A percentile compares a stretch with the other conserved stretches of the same genome.
phyloP scores from a whole-genome alignment of 2,888 invertebrate species.

The Drosophila leonis region DNA sequence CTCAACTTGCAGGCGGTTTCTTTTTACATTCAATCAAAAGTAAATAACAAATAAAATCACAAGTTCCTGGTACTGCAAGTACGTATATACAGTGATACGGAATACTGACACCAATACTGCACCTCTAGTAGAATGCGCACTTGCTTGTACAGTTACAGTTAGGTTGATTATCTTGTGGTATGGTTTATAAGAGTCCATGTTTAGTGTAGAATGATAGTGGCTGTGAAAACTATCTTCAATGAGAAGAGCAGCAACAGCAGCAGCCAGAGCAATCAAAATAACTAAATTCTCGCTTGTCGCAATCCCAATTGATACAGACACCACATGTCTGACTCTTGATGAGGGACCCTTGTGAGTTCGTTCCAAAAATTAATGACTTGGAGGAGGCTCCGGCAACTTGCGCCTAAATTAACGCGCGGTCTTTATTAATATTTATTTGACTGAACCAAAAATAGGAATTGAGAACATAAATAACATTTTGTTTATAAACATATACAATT shows the following conservation, averaged over 20 bases:
- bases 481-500: slow-evolving; percentile 63
- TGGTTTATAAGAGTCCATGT: background rate
- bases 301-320: slow-evolving; percentile 37
- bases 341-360: slow-evolving; percentile 9
- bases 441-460: slow-evolving; percentile 57
- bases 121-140: slow-evolving; percentile 9
- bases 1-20: slow-evolving; percentile 41
- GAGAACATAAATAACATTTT: slow-evolving; percentile 65
- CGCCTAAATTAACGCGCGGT: slow-evolving; percentile 51
- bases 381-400: slow-evolving; percentile 41
- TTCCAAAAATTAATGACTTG: slow-evolving; percentile 46
- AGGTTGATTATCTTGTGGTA: background rate
- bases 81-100: slow-evolving; percentile 15
- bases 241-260: background rate
- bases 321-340: slow-evolving; percentile 46
- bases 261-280: slow-evolving; percentile 1
- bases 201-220: background rate
- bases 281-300: slow-evolving; percentile 10
- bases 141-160: background rate
- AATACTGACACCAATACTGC: slow-evolving; percentile 37
- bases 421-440: slow-evolving; percentile 72
- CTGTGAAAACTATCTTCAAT: slow-evolving; percentile 13
- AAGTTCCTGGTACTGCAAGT: slow-evolving; percentile 37
- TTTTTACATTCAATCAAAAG: slow-evolving; percentile 58
- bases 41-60: slow-evolving; percentile 39